phyloP scores from a whole-genome alignment of 2,113 vertebrate species.

The Varanus komodoensis region DNA sequence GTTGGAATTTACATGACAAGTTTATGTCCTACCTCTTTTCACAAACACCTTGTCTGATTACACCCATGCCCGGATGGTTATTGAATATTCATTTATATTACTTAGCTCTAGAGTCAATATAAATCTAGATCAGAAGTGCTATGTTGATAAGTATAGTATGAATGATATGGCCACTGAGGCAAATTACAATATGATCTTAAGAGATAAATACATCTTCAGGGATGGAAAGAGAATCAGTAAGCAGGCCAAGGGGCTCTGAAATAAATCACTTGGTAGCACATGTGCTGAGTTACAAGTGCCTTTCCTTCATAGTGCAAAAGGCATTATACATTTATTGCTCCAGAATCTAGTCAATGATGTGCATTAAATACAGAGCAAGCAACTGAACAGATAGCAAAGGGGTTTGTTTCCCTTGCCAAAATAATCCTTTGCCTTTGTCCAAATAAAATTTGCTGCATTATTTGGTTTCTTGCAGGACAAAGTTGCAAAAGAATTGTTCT shows the following conservation, averaged over 20 bases:
- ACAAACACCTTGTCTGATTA: constrained; percentile 29
- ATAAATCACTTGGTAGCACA: constrained; percentile 73
- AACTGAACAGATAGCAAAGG: constrained; percentile 48
- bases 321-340: constrained; percentile 67
- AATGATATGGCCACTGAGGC: constrained; percentile 55
- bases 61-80: constrained; percentile 30
- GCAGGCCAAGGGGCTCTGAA: constrained; percentile 59
- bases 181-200: constrained; percentile 64
- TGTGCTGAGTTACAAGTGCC: constrained; percentile 67
- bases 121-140: constrained; percentile 60
- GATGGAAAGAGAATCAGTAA: constrained; percentile 59
- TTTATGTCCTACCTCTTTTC: neutral
- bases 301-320: constrained; percentile 55
- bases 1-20: neutral
- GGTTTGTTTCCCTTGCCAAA: neutral
- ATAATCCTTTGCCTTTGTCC: neutral
- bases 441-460: constrained; percentile 4
- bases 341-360: constrained; percentile 56
- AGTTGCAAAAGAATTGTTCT: neutral
- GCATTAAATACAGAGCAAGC: constrained; percentile 72
- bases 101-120: constrained; percentile 65
- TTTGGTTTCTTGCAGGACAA: constrained; percentile 29
- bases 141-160: constrained; percentile 58
- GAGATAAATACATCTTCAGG: constrained; percentile 66
- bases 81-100: constrained; percentile 20